Evolutionary conservation across 2,797 vertebrate genomes (phyloP).

Genomic region (Anguilla marmorata): DNA sequence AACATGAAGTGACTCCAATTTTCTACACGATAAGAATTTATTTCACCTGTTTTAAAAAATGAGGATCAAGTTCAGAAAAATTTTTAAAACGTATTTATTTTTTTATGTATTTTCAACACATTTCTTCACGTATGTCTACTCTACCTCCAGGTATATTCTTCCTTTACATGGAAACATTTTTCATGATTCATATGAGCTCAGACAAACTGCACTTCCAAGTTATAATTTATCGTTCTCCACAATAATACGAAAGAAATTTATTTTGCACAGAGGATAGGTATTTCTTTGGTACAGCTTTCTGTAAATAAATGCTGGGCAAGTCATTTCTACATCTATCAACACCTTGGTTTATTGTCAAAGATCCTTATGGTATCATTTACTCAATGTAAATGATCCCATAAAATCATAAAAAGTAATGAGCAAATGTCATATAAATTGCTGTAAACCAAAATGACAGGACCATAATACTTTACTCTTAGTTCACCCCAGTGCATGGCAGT

Average conservation of each 20-base stretch:
- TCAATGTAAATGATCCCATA: constrained; percentile 5
- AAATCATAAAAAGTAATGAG: constrained; percentile 23
- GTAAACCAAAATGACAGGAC: neutral
- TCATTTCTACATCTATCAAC: neutral
- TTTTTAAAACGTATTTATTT: neutral
- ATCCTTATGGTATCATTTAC: constrained; percentile 32
- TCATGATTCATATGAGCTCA: neutral
- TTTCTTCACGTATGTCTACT: neutral
- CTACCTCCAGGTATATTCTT: neutral
- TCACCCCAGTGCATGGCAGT: neutral
- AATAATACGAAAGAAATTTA: neutral
- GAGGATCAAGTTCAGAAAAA: neutral
- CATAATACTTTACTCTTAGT: neutral
- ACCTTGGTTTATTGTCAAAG: constrained; percentile 26
- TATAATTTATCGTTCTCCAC: neutral
- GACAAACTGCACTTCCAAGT: neutral
- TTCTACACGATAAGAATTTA: neutral
- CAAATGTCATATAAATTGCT: constrained; percentile 33
- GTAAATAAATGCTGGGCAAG: neutral
- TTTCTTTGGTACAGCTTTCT: neutral
- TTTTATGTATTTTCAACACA: neutral
- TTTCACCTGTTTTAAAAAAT: neutral
- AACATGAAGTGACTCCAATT: neutral
- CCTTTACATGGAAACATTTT: neutral
- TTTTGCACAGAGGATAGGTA: neutral